These are phyloP conservation scores for Kobus ellipsiprymnus DNA, from an alignment of 2,113 vertebrate species.

Conservation along the genomic window DNA sequence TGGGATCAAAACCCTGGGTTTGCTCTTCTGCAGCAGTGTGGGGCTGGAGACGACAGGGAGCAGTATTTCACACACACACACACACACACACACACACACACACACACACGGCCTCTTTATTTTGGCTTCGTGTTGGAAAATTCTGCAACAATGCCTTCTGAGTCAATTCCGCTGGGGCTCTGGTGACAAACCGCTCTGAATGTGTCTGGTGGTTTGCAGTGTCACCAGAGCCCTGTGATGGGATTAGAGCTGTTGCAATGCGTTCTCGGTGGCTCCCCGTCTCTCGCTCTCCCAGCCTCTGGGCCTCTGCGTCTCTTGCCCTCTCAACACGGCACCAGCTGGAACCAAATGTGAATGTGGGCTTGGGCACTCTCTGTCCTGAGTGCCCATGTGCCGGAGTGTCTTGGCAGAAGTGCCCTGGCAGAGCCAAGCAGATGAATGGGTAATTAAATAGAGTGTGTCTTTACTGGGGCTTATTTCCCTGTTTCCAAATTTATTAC, in stretches of 20 bases:
- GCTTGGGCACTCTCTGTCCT: not conserved
- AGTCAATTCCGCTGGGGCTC: slow-evolving; percentile 34
- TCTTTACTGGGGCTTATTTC: not conserved
- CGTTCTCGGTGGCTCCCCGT: not conserved
- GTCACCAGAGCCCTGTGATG: slow-evolving; percentile 49
- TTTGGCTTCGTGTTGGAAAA: slow-evolving; percentile 16
- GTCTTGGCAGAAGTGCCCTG: not conserved
- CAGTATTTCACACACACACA: not conserved
- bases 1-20: accelerated
- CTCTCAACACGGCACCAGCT: not conserved
- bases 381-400: not conserved
- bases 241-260: not conserved
- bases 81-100: not conserved
- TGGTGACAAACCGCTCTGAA: slow-evolving; percentile 60
- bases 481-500: slow-evolving; percentile 19
- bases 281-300: not conserved
- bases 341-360: not conserved
- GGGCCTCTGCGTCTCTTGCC: not conserved
- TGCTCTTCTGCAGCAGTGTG: not conserved
- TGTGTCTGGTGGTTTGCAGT: not conserved
- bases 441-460: not conserved
- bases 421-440: not conserved
- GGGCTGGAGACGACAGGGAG: accelerated
- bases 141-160: slow-evolving; percentile 20
- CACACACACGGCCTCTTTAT: not conserved